A percentile compares a stretch with the other conserved stretches of the same genome.
Conservation (phyloP, 1,140 invertebrate species). For the Tetramorium simillimum region DNA sequence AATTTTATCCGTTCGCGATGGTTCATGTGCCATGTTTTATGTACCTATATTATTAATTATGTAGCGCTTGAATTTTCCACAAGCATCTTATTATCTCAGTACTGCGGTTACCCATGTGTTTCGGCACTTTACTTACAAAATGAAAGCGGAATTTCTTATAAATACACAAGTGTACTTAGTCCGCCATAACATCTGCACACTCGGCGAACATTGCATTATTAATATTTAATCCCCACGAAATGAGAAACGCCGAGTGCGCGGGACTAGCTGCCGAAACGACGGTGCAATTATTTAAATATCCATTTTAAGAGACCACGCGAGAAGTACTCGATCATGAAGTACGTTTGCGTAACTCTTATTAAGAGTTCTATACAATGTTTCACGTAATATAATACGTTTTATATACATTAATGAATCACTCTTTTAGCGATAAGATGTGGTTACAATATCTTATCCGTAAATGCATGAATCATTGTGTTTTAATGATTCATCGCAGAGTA, state of each 20-base stretch:
- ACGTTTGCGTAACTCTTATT: neutral
- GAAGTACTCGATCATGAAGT: neutral
- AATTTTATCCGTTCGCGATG: neutral
- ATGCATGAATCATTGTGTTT: neutral
- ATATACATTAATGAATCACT: neutral
- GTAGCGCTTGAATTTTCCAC: neutral
- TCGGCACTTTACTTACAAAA: neutral
- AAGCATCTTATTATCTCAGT: neutral
- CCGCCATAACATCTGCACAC: neutral
- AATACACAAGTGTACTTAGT: neutral
- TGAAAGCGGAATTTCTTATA: constrained; percentile 20
- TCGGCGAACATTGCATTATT: constrained; percentile 8
- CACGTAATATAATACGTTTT: neutral
- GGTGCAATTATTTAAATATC: constrained; percentile 39
- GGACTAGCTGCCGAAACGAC: constrained; percentile 15
- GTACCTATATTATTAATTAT: no score
- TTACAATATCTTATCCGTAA: neutral
- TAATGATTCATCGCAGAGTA: neutral
- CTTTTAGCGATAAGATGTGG: neutral
- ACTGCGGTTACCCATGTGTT: no score
- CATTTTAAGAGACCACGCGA: constrained; percentile 12
- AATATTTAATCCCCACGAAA: constrained; percentile 40
- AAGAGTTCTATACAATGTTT: neutral
- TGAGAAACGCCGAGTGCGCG: constrained; percentile 5
- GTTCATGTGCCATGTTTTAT: no score